These are phyloP conservation scores for Stichopus chloronotus DNA, from an alignment of 35 echinoderm and acorn worm species.

Conservation along the genomic window DNA sequence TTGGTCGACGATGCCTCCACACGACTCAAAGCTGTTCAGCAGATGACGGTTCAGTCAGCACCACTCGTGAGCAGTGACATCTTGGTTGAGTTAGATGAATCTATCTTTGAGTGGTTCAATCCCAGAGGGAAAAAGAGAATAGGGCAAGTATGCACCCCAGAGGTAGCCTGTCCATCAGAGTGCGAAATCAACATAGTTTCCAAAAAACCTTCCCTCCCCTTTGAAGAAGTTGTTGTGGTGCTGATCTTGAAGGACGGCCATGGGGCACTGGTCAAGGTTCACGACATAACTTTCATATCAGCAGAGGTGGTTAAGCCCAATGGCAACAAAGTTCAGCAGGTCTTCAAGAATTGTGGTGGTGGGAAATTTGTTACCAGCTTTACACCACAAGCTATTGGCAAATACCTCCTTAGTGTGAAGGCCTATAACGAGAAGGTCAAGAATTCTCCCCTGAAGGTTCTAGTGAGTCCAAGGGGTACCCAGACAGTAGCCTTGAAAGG, in stretches of 20 bases:
- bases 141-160: slow-evolving; percentile 12
- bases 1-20: slow-evolving; percentile 33
- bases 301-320: slow-evolving; percentile 45
- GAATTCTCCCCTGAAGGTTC: slow-evolving; percentile 43
- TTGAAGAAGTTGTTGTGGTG: slow-evolving; percentile 32
- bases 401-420: slow-evolving; percentile 33
- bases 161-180: slow-evolving; percentile 31
- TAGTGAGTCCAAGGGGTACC: slow-evolving; percentile 35
- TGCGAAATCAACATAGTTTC: background rate
- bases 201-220: slow-evolving; percentile 5
- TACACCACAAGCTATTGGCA: slow-evolving; percentile 27
- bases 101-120: slow-evolving; percentile 34
- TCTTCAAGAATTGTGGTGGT: background rate
- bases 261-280: slow-evolving; percentile 40
- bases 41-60: background rate
- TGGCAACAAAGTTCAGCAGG: slow-evolving; percentile 33
- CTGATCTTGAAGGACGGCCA: slow-evolving; percentile 53
- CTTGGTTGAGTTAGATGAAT: slow-evolving; percentile 12
- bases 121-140: background rate
- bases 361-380: slow-evolving; percentile 47
- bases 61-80: slow-evolving; percentile 34
- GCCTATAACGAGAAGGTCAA: slow-evolving; percentile 37
- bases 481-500: slow-evolving; percentile 43
- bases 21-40: slow-evolving; percentile 22
- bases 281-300: slow-evolving; percentile 35